These are phyloP conservation scores for Lepidochrysops patricia DNA, from an alignment of 2,888 invertebrate species.

Conservation along the genomic window DNA sequence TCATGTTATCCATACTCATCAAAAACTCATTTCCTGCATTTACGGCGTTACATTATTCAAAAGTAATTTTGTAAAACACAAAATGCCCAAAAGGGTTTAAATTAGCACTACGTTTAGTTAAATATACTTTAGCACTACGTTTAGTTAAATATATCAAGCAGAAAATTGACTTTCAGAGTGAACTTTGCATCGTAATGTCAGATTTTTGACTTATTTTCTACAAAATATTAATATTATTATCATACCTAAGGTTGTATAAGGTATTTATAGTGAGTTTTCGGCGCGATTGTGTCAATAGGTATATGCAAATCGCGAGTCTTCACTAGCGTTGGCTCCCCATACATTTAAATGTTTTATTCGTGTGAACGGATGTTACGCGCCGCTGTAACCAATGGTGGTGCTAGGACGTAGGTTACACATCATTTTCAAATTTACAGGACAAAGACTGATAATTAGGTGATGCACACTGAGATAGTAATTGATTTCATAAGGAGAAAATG, in stretches of 20 bases:
- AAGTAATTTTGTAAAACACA: conserved; percentile 1
- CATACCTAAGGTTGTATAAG: not conserved
- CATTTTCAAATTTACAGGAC: not conserved
- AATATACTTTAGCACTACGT: not conserved
- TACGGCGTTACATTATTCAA: conserved; percentile 6
- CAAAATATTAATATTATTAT: too few species aligned
- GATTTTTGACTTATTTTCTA: not conserved
- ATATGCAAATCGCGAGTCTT: conserved; percentile 16
- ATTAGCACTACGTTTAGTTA: not conserved
- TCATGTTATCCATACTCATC: not conserved
- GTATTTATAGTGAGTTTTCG: not conserved
- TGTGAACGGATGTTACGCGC: conserved; percentile 17
- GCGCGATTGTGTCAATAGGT: conserved; percentile 8
- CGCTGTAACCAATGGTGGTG: conserved; percentile 16
- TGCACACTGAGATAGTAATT: too few species aligned
- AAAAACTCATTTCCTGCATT: conserved; percentile 12
- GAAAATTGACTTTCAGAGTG: not conserved
- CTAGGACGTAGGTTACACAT: not conserved
- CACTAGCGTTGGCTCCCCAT: conserved; percentile 18
- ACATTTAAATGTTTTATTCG: conserved; percentile 28
- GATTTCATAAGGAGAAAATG: too few species aligned
- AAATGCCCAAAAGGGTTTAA: conserved; percentile 1
- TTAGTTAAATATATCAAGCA: not conserved
- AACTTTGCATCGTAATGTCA: not conserved
- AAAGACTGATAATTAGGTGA: too few species aligned